These are phyloP conservation scores for Esox masquinongy DNA, from an alignment of 2,797 vertebrate species.

Conservation along the genomic window DNA sequence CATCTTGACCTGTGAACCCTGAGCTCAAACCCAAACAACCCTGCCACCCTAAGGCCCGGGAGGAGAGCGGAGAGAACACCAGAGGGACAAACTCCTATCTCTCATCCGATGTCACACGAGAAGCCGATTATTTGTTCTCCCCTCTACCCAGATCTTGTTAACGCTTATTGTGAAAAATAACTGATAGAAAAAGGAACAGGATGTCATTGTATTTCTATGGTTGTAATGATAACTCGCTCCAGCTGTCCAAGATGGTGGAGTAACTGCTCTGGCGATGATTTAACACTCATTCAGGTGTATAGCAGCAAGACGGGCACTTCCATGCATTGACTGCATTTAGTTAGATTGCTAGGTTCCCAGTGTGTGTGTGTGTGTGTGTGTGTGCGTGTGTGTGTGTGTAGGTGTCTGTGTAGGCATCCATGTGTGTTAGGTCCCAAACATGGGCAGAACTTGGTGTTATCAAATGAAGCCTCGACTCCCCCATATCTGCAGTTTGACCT, in stretches of 20 bases:
- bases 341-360: conserved; percentile 16
- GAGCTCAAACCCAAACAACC: not conserved
- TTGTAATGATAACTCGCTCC: not conserved
- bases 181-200: too few species aligned
- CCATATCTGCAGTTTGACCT: conserved; percentile 42
- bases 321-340: conserved; percentile 14
- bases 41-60: conserved; percentile 21
- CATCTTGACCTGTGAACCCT: not conserved
- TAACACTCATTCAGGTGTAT: conserved; percentile 12
- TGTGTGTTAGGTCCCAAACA: conserved; percentile 29
- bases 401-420: too few species aligned
- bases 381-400: too few species aligned
- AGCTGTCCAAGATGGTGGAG: too few species aligned
- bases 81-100: not conserved
- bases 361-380: too few species aligned
- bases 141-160: not conserved
- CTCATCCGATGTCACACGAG: not conserved
- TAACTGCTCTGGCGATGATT: too few species aligned
- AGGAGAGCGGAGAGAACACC: not conserved
- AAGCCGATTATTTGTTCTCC: not conserved
- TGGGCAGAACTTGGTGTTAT: conserved; percentile 26
- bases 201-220: not conserved
- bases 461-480: too few species aligned
- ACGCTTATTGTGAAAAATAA: too few species aligned
- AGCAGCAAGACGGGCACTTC: conserved; percentile 7